Evolutionary conservation across 2,113 vertebrate genomes (phyloP), one percentile per base, ranked within the genome.

Genomic region (Stegastes partitus): DNA sequence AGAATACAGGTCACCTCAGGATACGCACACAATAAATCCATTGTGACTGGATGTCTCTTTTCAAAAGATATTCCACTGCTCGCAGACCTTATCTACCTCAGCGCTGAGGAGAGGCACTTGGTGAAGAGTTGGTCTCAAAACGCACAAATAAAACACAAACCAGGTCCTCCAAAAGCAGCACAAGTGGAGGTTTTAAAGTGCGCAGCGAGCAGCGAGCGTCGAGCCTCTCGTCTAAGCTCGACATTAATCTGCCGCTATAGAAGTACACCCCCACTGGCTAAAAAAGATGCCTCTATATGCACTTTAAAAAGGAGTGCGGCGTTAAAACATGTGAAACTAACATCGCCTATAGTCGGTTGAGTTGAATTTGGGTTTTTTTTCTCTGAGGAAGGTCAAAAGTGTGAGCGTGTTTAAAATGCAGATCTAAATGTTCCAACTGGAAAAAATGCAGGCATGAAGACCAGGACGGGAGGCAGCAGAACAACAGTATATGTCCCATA

Each of bases 1-100:
- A 80, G 80, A 76, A 74, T 66, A 34, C 85, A 89, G 90, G 92
- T 91, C 91, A 90, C 57, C 81, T 88, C 78, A 83, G 89, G 91
- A 89, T 71, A 87, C 81, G 57, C 45, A 19, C 81, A 88, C 79
- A 87, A 82, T 84, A 89, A 91, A 90, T 90, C 82, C 66, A 63
- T 74, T 82, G 86, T 87, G 78, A 88, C 74, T 79, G 68, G 53
- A 67, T 79, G 88, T 85, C 87, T 86, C 89, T 83, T 82, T 88
- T 70, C 75, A 79, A 55, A n/a, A 82, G 79, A 87, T 34, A 55
- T 70, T 84, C 66, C 76, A 44, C 74, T 69, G 25, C 69, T 55
- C 34, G 12, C 26, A 79, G 80, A 74, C 69, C 45, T 64, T 77
- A 68, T 86, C 80, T 84, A 51, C 69, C 64, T 62, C 47, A 54